These are phyloP conservation scores for Cichladusa arquata DNA, from an alignment of 2,113 vertebrate genomes.

Conservation along the genomic window DNA sequence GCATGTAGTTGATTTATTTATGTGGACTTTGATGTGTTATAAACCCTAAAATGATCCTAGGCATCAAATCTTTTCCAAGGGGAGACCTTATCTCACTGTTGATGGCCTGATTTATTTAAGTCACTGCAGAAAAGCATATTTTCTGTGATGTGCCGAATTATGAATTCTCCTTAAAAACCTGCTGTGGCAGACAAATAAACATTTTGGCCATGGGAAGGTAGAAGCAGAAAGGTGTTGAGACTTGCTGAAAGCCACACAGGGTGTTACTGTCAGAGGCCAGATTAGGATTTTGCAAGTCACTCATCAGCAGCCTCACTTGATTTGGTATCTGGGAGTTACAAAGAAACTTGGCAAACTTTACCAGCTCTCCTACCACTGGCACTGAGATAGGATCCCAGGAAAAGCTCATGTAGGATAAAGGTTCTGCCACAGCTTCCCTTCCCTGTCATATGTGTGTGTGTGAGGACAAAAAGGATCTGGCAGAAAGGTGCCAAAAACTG, in stretches of 20 bases:
- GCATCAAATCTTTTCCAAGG: not conserved
- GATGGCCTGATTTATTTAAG: not conserved
- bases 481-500: not conserved
- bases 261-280: not conserved
- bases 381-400: not conserved
- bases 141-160: not conserved
- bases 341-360: slow-evolving; percentile 16
- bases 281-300: slow-evolving; percentile 19
- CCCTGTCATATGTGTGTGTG: too few species aligned
- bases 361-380: not conserved
- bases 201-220: not conserved
- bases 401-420: accelerated
- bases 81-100: not conserved
- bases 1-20: not conserved
- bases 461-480: not conserved
- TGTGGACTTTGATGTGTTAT: not conserved
- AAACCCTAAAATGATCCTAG: not conserved
- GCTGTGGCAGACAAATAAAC: not conserved
- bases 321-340: slow-evolving; percentile 1
- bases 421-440: not conserved
- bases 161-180: not conserved
- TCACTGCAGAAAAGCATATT: not conserved
- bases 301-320: not conserved
- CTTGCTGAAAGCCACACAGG: slow-evolving; percentile 14
- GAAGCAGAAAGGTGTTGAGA: not conserved